Evolutionary conservation across 2,797 vertebrate genomes (phyloP).

Genomic region (Molossus alvarezi): DNA sequence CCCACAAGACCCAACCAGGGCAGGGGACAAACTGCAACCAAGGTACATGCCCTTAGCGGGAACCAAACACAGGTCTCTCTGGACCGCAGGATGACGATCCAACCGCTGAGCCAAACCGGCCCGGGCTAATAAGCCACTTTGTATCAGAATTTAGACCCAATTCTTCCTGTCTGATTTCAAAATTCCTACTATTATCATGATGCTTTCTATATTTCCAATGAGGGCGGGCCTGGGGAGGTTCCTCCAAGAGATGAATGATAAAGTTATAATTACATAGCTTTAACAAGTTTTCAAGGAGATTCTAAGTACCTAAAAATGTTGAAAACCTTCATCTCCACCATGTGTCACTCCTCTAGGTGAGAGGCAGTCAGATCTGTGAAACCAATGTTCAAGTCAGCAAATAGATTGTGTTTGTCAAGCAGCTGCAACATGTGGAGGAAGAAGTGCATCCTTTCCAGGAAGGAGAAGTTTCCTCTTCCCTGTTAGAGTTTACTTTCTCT

Average conservation of each 20-base stretch:
- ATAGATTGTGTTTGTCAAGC: not conserved
- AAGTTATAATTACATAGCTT: constrained; percentile 9
- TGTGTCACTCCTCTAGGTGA: not conserved
- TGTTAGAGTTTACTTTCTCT: not conserved
- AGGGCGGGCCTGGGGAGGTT: not conserved
- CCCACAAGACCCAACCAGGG: too few species aligned
- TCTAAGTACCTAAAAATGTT: constrained; percentile 26
- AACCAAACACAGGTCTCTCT: too few species aligned
- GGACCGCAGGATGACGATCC: too few species aligned
- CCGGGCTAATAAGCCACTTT: too few species aligned
- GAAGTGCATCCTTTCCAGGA: not conserved
- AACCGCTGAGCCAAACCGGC: too few species aligned
- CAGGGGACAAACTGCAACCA: too few species aligned
- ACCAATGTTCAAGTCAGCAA: not conserved
- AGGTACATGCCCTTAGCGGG: too few species aligned
- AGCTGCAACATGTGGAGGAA: not conserved
- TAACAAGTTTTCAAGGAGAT: constrained; percentile 20
- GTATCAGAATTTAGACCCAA: not conserved
- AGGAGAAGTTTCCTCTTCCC: not conserved
- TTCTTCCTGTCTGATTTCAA: not conserved
- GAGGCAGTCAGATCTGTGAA: not conserved
- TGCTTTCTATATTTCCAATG: not conserved
- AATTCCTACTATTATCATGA: not conserved
- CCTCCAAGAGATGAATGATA: not conserved
- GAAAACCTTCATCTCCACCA: not conserved